Evolutionary conservation across 37 sponge, comb jelly and placozoan species (phyloP), one percentile per base, ranked within the genome.

Genomic region (Agelas oroides): DNA sequence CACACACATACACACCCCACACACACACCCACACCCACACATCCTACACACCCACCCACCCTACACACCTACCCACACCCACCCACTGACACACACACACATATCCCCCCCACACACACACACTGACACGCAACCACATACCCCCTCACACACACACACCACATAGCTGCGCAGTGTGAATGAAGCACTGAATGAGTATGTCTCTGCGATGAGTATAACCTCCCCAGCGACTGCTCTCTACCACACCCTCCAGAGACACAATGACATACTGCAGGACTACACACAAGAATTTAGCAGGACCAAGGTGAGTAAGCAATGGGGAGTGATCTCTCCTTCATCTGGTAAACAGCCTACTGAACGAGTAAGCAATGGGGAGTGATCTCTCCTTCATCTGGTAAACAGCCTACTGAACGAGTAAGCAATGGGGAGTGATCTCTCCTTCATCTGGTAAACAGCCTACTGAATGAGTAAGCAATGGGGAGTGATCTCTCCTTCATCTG

Each of bases 221-320:
- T 72, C 86, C 6, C 86, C 94, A 37, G 69, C 87, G 21, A 63
- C 95, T 24, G 84, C 94, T 54, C 81, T 99, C 81, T 78, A 88
- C 64, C 99, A 99, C 79, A 99, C 94, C 0, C 87, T 92, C 11
- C 96, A 97, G 84, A 82, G 99, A 64, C 99, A 99, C 82, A 90
- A 91, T 64, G 99, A 97, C 23, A 97, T 99, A 33, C 85, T 99
- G 46, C 95, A 92, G 70, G 96, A 99, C 73, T 99, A 99, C 77
- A 61, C 84, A 16, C 95, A 97, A 55, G 99, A 99, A 58, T 99
- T 88, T 78, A 83, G 69, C 59, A 92, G 97, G 81, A 97, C 95
- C 1, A 95, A 95, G 90, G 96, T 95, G 34, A 8, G 32, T 31
- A 46, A 8, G 8, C 8, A 8, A 46, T 12, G 46, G 46, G 46